phyloP scores from a whole-genome alignment of 2,888 invertebrate genomes.

The Phymatocera aterrima region DNA sequence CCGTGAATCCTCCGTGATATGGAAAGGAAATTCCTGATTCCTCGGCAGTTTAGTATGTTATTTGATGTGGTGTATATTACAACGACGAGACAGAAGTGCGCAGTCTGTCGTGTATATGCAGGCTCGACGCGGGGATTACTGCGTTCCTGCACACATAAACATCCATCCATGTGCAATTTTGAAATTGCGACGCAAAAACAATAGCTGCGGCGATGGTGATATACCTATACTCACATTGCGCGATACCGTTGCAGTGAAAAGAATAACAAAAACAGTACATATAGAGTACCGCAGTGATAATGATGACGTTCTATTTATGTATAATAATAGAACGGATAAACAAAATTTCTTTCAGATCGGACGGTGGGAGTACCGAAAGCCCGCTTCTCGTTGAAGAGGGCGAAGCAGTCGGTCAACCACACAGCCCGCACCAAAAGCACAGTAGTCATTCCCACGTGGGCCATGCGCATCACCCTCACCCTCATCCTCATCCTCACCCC shows the following conservation, averaged over 20 bases:
- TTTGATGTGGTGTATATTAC: too few species aligned
- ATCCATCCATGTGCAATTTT: too few species aligned
- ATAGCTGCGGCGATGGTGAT: too few species aligned
- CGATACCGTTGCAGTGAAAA: too few species aligned
- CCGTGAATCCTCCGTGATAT: constrained; percentile 24
- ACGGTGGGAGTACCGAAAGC: constrained; percentile 73
- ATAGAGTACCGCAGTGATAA: background rate
- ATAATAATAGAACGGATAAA: background rate
- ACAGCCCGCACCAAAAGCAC: constrained; percentile 71
- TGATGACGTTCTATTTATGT: too few species aligned
- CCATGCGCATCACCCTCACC: constrained; percentile 62
- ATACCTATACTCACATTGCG: background rate
- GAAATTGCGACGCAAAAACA: too few species aligned
- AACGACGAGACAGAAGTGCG: too few species aligned
- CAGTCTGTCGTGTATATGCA: too few species aligned
- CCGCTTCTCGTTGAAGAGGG: constrained; percentile 73
- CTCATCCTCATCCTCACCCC: constrained; percentile 64
- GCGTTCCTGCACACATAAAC: too few species aligned
- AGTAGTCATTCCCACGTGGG: constrained; percentile 66
- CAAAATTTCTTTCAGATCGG: constrained; percentile 66
- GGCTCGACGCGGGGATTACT: too few species aligned
- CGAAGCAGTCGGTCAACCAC: constrained; percentile 71
- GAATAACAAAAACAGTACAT: background rate
- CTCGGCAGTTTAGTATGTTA: too few species aligned
- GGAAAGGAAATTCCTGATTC: background rate